Evolutionary conservation across 2,113 vertebrate species (phyloP).

Genomic region (Sinocyclocheilus anshuiensis): DNA sequence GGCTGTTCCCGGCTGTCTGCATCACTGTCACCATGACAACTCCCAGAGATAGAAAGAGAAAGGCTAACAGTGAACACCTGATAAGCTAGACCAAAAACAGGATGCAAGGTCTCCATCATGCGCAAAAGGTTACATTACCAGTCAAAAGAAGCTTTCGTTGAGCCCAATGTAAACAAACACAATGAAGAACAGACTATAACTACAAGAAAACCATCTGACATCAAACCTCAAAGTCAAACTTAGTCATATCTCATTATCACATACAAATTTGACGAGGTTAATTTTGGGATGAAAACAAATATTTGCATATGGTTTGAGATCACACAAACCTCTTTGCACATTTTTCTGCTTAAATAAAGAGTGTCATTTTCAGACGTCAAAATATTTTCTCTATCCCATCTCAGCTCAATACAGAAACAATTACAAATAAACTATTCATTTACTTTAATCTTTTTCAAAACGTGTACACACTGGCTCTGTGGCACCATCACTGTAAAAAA

Average conservation of each 20-base stretch:
- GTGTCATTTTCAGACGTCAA: neutral
- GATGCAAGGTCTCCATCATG: constrained; percentile 13
- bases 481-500: neutral
- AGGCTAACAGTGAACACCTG: constrained; percentile 34
- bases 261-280: neutral
- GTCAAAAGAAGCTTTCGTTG: neutral
- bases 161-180: constrained; percentile 1
- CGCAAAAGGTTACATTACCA: constrained; percentile 32
- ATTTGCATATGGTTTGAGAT: neutral
- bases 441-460: neutral
- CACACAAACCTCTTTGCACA: neutral
- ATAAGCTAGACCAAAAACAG: constrained; percentile 42
- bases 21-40: constrained; percentile 99
- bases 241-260: neutral
- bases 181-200: neutral
- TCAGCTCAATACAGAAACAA: neutral
- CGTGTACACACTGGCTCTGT: neutral
- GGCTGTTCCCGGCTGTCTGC: constrained; percentile 94
- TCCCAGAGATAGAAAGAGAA: constrained; percentile 78
- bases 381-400: neutral
- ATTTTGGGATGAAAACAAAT: neutral
- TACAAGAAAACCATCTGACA: too few species aligned
- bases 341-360: neutral
- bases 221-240: neutral
- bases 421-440: neutral